These are phyloP conservation scores for Decapterus maruadsi DNA, from an alignment of 2,797 vertebrate species.

Conservation along the genomic window DNA sequence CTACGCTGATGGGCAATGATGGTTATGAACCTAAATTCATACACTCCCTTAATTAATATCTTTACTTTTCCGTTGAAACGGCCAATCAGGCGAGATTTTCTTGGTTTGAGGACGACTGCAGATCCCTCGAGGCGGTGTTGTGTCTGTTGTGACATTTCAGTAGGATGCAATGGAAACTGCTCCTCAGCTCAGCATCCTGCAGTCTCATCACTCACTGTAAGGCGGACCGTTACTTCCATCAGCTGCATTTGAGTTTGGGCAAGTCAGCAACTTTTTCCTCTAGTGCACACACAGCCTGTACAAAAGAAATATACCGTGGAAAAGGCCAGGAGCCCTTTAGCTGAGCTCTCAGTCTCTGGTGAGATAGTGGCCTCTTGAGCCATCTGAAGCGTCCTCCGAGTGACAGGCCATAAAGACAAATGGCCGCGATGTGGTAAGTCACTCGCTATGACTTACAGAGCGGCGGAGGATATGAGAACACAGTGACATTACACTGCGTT, in stretches of 20 bases:
- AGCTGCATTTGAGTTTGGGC: constrained; percentile 82
- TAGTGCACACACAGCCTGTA: constrained; percentile 70
- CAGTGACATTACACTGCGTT: constrained; percentile 24
- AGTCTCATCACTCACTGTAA: constrained; percentile 87
- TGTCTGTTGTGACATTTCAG: constrained; percentile 73
- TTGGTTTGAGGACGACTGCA: constrained; percentile 1
- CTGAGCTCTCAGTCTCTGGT: constrained; percentile 61
- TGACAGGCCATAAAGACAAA: constrained; percentile 69
- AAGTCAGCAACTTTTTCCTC: constrained; percentile 86
- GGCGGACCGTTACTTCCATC: constrained; percentile 86
- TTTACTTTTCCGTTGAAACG: constrained; percentile 51
- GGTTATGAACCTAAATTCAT: constrained; percentile 71
- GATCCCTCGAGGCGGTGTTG: constrained; percentile 51
- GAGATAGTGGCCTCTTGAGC: constrained; percentile 71
- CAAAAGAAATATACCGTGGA: constrained; percentile 77
- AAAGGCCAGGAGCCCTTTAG: constrained; percentile 65
- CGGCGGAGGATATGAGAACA: constrained; percentile 28
- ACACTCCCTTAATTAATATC: constrained; percentile 69
- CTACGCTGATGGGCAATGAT: constrained; percentile 70
- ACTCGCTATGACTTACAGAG: constrained; percentile 47
- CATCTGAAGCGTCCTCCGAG: constrained; percentile 64
- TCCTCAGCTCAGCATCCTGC: constrained; percentile 83
- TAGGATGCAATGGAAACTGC: constrained; percentile 69
- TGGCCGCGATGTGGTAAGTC: constrained; percentile 51
- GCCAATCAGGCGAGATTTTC: constrained; percentile 33